Base-by-base conservation (phyloP, 1,140 invertebrate genomes). In the Dysdera silvatica region DNA sequence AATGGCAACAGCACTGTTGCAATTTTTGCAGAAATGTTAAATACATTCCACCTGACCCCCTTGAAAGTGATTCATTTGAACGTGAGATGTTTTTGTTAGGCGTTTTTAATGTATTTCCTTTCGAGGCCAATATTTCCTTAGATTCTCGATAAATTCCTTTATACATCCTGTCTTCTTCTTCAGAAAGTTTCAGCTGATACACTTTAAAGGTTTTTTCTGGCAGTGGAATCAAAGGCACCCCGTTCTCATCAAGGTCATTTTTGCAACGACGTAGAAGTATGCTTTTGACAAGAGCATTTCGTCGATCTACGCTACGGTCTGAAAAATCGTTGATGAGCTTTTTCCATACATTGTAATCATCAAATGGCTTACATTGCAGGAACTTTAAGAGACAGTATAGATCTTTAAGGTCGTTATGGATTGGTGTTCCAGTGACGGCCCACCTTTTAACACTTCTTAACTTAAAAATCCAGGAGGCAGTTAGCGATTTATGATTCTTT, bases 341-440 rank as follows among this genome's bases (percentile, higher is more conserved):
- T 23, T 63, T 63, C 26, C 29, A 63, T 24, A 37, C 56, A 7
- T 48, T 48, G 7, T 18, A 32, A 49, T 63, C 43, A 56, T 63
- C 61, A 32, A 63, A 63, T 23, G 61, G 52, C 1, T 23, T 12
- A 63, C 55, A 56, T 24, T 56, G 31, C 10, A 63, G 33, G 26
- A 63, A 79, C 74, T 73, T 89, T 0, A 97, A 73, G 20, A 96
- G 76, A 0, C 91, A 85, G 77, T 86, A 96, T 20, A 96, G 79
- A 77, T 97, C 92, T 37, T 87, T 73, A 71, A 93, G 85, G 74
- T 91, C 88, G 74, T 98, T 98, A 68, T 98, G 94, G 53, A 98
- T 86, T 0, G 94, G 94, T 0, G 95, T 98, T 12, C 95, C 95
- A 7, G 93, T 95, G 1, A 98, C 77, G 0, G 83, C 85, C 92